phyloP scores from a whole-genome alignment of 2,113 vertebrate species.

The Desmodus rotundus region DNA sequence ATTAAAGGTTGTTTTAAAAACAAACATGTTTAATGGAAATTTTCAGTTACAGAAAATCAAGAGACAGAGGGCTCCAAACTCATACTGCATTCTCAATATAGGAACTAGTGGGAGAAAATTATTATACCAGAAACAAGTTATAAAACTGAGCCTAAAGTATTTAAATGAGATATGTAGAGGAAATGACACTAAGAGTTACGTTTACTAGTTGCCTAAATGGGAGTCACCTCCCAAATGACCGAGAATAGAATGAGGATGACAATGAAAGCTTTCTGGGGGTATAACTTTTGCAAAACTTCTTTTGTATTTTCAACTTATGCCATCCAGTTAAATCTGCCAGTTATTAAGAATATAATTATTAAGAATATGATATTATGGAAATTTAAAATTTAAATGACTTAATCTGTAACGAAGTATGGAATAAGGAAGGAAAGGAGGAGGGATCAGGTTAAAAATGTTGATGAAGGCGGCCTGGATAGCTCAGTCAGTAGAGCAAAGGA shows the following conservation, averaged over 20 bases:
- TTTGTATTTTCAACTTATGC: neutral
- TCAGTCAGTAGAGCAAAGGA: too few relatives aligned
- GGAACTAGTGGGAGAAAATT: neutral
- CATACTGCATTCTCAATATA: neutral
- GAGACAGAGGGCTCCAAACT: neutral
- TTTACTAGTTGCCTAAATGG: neutral
- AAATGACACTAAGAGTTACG: neutral
- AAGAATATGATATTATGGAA: neutral
- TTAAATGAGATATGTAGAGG: neutral
- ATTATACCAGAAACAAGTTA: neutral
- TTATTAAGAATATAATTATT: neutral
- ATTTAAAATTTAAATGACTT: conserved; percentile 11
- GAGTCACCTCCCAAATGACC: neutral
- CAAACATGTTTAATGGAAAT: neutral
- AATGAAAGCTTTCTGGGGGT: neutral
- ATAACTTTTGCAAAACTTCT: neutral
- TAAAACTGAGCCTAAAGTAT: neutral
- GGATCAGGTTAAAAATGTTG: neutral
- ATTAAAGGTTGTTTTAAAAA: conserved; percentile 24
- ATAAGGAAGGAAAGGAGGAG: neutral
- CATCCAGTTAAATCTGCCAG: neutral
- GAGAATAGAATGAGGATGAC: neutral
- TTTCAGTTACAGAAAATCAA: neutral
- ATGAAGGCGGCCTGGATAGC: too few relatives aligned
- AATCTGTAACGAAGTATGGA: neutral